These are phyloP conservation scores for Archips crataeganus DNA, from an alignment of 2,888 invertebrate species.

Conservation along the genomic window DNA sequence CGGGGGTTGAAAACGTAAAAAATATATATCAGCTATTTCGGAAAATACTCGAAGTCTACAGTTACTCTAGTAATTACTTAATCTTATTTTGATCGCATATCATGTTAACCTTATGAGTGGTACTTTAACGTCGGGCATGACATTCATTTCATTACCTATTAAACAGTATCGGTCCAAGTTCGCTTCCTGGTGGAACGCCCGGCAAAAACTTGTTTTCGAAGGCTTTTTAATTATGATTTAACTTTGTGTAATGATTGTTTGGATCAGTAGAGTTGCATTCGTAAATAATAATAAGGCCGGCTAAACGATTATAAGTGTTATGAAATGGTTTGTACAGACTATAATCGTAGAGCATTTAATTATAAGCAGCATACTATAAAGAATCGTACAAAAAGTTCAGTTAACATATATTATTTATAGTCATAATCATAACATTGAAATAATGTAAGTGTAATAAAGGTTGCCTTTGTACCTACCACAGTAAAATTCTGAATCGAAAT, in stretches of 20 bases:
- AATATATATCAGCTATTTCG: too few relatives aligned
- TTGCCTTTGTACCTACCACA: too few relatives aligned
- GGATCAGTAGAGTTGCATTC: background rate
- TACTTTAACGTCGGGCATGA: background rate
- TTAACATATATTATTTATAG: too few relatives aligned
- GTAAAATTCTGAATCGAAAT: too few relatives aligned
- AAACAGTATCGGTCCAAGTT: constrained; percentile 19
- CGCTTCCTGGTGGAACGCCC: constrained; percentile 34
- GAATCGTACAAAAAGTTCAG: background rate
- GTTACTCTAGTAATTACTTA: background rate
- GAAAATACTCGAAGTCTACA: too few relatives aligned
- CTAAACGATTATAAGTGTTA: background rate
- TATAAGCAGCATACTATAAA: too few relatives aligned
- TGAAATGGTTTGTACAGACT: too few relatives aligned
- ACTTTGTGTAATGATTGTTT: background rate
- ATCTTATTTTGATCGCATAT: constrained; percentile 13
- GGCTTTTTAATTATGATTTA: constrained; percentile 24
- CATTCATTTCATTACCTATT: constrained; percentile 36
- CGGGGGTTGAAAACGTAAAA: too few relatives aligned
- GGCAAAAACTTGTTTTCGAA: constrained; percentile 24
- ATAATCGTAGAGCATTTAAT: too few relatives aligned
- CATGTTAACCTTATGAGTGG: background rate
- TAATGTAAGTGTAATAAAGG: too few relatives aligned
- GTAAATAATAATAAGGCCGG: background rate
- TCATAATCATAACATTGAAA: too few relatives aligned